Base-by-base conservation (phyloP, 2,797 vertebrate species). In the Crocidura indochinensis region DNA sequence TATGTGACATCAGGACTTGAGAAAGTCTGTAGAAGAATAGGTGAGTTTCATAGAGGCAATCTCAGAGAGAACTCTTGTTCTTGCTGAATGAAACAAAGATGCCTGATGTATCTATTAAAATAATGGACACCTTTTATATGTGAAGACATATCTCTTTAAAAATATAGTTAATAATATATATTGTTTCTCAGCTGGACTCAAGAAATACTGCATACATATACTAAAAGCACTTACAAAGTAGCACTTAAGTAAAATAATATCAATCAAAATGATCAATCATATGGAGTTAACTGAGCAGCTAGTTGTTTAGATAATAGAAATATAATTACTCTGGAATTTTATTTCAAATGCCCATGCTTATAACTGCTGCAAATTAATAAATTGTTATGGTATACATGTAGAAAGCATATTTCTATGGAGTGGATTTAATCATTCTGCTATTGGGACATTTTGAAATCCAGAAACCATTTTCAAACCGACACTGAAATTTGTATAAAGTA, bases 171-270 rank as follows among this genome's bases (percentile, higher is more conserved):
- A 73, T 71, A 31, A 62, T 5, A 14, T 62, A 79, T 84, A 80
- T 87, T 31, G 5, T 17, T 65, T 73, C 19, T 86, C 88, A 64
- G 22, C 26, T 72, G 46, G 38, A 24, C 20, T 90, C 47, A 84
- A 82, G 38, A 86, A 86, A 94, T 68, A 91, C 0, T 62, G 73
- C 86, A 19, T 19, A 49, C 78, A 67, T 88, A 78, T 69, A 17
- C 15, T 76, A 73, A 90, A 74, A 81, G 2, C 26, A 6, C 22
- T 88, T 87, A 81, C 79, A 74, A 19, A 14, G 64, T 53, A 77
- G 68, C 3, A 75, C 38, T 92, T 88, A 81, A 69, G 38, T 91
- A 88, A 95, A 81, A 80, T 85, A 82, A 15, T 89, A 49, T 51
- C 65, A 72, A 46, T 68, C 27, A 77, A 88, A 75, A 84, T 14